Percentiles rank a stretch among this genome's conserved stretches.
Conservation (phyloP, 1,140 invertebrate genomes). For the Maconellicoccus hirsutus region DNA sequence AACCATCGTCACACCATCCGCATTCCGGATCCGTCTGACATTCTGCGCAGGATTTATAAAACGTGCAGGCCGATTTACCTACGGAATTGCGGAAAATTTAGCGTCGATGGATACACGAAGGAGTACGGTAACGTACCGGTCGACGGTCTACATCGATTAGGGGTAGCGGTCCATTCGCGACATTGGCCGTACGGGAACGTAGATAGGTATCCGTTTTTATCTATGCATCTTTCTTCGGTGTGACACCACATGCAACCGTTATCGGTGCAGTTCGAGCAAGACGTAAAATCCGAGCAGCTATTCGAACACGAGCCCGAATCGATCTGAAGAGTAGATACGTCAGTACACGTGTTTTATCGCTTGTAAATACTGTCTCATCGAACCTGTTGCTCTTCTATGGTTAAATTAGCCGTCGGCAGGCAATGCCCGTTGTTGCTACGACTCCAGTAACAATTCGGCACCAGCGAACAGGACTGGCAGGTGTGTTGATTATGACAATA, state of each 20-base stretch:
- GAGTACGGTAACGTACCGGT: background rate
- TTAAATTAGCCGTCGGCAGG: conserved; percentile 26
- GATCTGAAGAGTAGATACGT: background rate
- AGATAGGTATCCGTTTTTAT: conserved; percentile 90
- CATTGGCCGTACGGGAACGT: conserved; percentile 96
- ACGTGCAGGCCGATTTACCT: conserved; percentile 45
- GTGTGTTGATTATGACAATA: conserved; percentile 65
- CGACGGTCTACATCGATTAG: conserved; percentile 40
- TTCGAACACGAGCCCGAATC: conserved; percentile 43
- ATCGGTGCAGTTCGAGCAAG: conserved; percentile 80
- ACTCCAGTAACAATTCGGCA: conserved; percentile 47
- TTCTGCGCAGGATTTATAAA: conserved; percentile 62
- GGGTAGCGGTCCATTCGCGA: conserved; percentile 81
- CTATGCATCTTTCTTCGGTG: conserved; percentile 79
- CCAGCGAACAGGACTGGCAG: conserved; percentile 62
- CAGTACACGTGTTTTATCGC: background rate
- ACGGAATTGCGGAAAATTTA: conserved; percentile 26
- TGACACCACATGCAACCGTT: conserved; percentile 90
- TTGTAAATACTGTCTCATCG: background rate
- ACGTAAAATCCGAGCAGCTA: conserved; percentile 62
- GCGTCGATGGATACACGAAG: no score
- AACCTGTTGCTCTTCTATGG: conserved; percentile 29
- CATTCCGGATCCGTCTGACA: conserved; percentile 85
- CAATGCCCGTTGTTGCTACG: conserved; percentile 25
- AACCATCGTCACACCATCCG: conserved; percentile 95